phyloP scores from a whole-genome alignment of 2,797 vertebrate genomes.

The Sebastes flavidus region DNA sequence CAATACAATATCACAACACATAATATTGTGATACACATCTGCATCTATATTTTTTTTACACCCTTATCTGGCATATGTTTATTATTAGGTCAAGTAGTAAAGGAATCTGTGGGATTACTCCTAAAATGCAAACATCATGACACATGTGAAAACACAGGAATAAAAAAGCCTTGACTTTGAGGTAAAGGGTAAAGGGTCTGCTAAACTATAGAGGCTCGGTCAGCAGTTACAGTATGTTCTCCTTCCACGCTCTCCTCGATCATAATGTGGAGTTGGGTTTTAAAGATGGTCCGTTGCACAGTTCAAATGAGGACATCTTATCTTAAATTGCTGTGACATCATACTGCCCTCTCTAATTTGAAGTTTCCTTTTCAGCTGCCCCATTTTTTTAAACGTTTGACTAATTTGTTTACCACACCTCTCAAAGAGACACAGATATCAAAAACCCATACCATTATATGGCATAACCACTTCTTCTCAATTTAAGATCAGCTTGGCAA shows the following conservation, averaged over 20 bases:
- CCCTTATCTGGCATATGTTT: slow-evolving; percentile 20
- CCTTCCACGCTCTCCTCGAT: background rate
- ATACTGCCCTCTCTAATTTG: slow-evolving; percentile 43
- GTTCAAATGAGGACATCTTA: slow-evolving; percentile 42
- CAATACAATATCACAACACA: too few relatives aligned
- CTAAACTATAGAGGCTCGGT: background rate
- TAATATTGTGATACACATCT: too few relatives aligned
- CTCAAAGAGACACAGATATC: slow-evolving; percentile 2
- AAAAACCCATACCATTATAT: slow-evolving; percentile 26
- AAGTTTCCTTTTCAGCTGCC: slow-evolving; percentile 36
- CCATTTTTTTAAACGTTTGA: slow-evolving; percentile 26
- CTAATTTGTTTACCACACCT: slow-evolving; percentile 41
- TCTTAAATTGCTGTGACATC: slow-evolving; percentile 57
- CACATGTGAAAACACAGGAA: background rate
- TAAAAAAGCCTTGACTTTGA: slow-evolving; percentile 24
- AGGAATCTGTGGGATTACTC: slow-evolving; percentile 7
- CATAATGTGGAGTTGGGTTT: slow-evolving; percentile 29
- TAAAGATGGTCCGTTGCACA: slow-evolving; percentile 4
- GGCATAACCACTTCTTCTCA: slow-evolving; percentile 15
- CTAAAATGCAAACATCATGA: slow-evolving; percentile 22
- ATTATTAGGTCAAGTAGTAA: slow-evolving; percentile 35
- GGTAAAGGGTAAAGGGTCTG: slow-evolving; percentile 12
- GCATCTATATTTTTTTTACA: too few relatives aligned
- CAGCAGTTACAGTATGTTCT: slow-evolving; percentile 20
- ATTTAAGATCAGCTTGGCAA: slow-evolving; percentile 26